Evolutionary conservation across 1,140 invertebrate genomes (phyloP).

Genomic region (Drosophila novamexicana): DNA sequence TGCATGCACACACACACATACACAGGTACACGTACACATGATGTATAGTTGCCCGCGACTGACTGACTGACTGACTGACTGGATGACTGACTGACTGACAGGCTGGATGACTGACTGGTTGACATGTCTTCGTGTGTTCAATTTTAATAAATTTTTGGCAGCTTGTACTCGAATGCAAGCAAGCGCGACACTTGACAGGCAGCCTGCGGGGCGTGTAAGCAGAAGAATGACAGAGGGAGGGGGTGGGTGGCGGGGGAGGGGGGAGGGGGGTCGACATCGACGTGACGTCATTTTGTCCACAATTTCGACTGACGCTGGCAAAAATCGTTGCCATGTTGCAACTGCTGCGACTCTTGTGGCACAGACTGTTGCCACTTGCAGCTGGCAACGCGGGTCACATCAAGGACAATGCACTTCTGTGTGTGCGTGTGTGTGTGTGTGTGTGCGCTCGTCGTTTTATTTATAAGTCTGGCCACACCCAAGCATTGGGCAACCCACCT

Average conservation of each 20-base stretch:
- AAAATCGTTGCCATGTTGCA: constrained; percentile 37
- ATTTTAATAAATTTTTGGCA: constrained; percentile 75
- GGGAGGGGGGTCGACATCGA: constrained; percentile 6
- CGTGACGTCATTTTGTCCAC: constrained; percentile 42
- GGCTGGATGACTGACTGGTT: constrained; percentile 41
- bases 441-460: constrained; percentile 25
- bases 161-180: constrained; percentile 60
- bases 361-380: constrained; percentile 55
- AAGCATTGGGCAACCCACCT: constrained; percentile 31
- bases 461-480: constrained; percentile 43
- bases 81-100: no score
- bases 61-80: constrained; percentile 26
- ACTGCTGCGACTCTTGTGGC: constrained; percentile 44
- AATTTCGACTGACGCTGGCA: constrained; percentile 24
- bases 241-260: no score
- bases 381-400: constrained; percentile 12
- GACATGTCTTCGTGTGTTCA: constrained; percentile 58
- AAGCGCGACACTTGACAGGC: constrained; percentile 75
- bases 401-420: constrained; percentile 66
- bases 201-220: neutral
- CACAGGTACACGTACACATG: neutral
- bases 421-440: neutral
- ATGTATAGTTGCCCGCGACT: neutral
- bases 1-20: neutral
- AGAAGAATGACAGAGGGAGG: no score